A percentile compares a stretch with the other conserved stretches of the same genome.
Evolutionary conservation across 2,797 vertebrate species (phyloP).

Genomic region (Chloroceryle amazona): DNA sequence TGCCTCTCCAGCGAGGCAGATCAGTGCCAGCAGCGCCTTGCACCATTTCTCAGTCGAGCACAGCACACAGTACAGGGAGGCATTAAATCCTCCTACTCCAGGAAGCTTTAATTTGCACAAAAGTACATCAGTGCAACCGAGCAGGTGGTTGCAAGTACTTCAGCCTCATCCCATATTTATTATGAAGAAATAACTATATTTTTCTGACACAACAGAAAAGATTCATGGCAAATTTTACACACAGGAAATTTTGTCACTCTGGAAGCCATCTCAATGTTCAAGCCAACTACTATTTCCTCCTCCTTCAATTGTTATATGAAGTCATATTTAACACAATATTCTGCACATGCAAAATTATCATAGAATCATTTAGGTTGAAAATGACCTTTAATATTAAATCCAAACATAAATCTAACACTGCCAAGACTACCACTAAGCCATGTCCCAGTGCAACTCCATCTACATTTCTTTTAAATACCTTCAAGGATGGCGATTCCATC

Average conservation of each 20-base stretch:
- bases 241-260: neutral
- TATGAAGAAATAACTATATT: neutral
- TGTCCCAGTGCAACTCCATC: neutral
- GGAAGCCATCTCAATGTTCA: neutral
- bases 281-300: neutral
- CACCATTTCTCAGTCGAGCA: neutral
- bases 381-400: neutral
- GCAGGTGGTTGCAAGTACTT: neutral
- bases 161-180: neutral
- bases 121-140: neutral
- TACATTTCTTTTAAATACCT: neutral
- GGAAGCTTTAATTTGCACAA: neutral
- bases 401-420: neutral
- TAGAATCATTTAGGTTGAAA: neutral
- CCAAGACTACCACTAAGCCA: neutral
- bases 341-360: neutral
- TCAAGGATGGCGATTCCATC: neutral
- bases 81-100: neutral
- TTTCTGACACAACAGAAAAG: neutral
- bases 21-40: neutral
- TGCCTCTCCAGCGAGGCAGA: neutral
- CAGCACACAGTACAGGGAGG: neutral
- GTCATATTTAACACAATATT: neutral
- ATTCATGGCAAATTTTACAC: neutral
- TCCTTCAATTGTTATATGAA: neutral